These are phyloP conservation scores for Druceiella hillmani DNA, from an alignment of 2,888 invertebrate genomes.

Conservation along the genomic window DNA sequence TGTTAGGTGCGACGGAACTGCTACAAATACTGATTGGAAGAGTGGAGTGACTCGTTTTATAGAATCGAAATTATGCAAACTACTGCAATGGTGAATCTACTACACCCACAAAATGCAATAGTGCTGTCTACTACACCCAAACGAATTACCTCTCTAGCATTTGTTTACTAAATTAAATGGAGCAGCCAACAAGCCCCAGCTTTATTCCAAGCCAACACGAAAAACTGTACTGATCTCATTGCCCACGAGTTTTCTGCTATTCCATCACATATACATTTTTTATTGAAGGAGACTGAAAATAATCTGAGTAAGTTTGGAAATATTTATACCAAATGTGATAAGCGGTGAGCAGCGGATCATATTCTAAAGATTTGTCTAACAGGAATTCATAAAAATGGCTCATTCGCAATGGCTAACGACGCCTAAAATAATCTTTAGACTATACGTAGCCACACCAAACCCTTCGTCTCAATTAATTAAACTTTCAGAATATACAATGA, in stretches of 20 bases:
- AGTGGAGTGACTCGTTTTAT: conserved; percentile 22
- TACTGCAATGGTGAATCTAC: conserved; percentile 24
- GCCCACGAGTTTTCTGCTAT: conserved; percentile 8
- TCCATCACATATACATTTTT: background rate
- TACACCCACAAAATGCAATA: too few relatives aligned
- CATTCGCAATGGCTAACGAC: conserved; percentile 23
- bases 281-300: conserved; percentile 3
- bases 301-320: conserved; percentile 21
- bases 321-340: conserved; percentile 20
- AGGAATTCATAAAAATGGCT: conserved; percentile 19
- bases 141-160: conserved; percentile 25
- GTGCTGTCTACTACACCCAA: conserved; percentile 24
- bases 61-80: conserved; percentile 19
- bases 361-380: conserved; percentile 14
- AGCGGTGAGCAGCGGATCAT: conserved; percentile 16
- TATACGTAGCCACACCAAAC: conserved; percentile 18
- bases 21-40: conserved; percentile 22
- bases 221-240: conserved; percentile 15
- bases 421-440: conserved; percentile 21
- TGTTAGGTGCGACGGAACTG: conserved; percentile 23
- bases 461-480: conserved; percentile 14
- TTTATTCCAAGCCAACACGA: conserved; percentile 24
- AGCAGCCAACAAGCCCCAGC: conserved; percentile 23
- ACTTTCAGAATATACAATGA: conserved; percentile 16
- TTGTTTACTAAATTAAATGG: conserved; percentile 24